phyloP scores from a whole-genome alignment of 2,888 invertebrate genomes.

The Archips crataeganus region DNA sequence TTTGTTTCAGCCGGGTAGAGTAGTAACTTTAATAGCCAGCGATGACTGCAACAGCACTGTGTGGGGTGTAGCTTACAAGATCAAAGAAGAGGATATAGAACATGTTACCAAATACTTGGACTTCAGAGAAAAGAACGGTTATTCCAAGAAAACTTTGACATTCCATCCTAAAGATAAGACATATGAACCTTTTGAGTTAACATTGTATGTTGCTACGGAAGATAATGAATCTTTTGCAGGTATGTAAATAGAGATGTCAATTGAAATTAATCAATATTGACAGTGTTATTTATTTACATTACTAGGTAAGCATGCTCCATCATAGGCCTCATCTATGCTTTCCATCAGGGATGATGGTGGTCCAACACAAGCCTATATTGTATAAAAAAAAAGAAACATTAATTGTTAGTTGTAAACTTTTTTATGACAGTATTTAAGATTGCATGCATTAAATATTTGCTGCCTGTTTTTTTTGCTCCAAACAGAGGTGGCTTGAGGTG shows the following conservation, averaged over 20 bases:
- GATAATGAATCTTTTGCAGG: conserved; percentile 92
- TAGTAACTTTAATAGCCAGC: conserved; percentile 92
- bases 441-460: too few species aligned
- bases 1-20: conserved; percentile 91
- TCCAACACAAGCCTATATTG: too few species aligned
- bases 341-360: too few species aligned
- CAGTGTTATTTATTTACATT: too few species aligned
- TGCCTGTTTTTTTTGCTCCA: too few species aligned
- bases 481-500: too few species aligned
- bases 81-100: conserved; percentile 88
- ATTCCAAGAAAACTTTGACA: conserved; percentile 88
- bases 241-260: conserved; percentile 48
- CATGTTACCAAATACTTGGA: conserved; percentile 93
- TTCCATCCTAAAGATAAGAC: conserved; percentile 88
- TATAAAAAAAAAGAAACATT: too few species aligned
- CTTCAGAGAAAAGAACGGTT: conserved; percentile 97
- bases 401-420: too few species aligned
- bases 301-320: too few species aligned
- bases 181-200: conserved; percentile 88
- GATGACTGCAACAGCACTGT: conserved; percentile 87
- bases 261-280: too few species aligned
- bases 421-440: too few species aligned
- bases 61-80: conserved; percentile 97
- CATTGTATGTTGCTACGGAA: conserved; percentile 93
- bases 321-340: too few species aligned